Evolutionary conservation across 2,113 vertebrate genomes (phyloP).

Genomic region (Myrmophylax atrothorax): DNA sequence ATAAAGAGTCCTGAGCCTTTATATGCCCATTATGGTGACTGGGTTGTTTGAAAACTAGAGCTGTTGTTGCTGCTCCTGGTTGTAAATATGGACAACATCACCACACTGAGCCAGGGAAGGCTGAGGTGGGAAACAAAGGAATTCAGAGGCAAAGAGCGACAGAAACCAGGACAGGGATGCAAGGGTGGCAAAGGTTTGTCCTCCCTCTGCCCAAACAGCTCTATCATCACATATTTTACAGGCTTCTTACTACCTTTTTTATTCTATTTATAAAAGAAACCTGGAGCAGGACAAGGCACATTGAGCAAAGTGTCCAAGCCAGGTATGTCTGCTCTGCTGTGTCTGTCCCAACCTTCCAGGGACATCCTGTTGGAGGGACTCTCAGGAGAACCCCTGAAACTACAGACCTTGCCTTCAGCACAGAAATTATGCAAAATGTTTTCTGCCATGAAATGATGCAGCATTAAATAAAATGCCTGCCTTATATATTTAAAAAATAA

Average conservation of each 20-base stretch:
- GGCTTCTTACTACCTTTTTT: not conserved
- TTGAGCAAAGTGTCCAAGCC: not conserved
- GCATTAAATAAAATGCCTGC: not conserved
- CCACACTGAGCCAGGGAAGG: not conserved
- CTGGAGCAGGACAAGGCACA: not conserved
- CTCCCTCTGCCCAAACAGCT: not conserved
- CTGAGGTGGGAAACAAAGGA: not conserved
- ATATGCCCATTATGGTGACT: not conserved
- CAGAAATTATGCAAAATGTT: not conserved
- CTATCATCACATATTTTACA: not conserved
- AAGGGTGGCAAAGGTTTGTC: not conserved
- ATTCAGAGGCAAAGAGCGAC: not conserved
- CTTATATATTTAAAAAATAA: not conserved
- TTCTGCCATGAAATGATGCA: not conserved
- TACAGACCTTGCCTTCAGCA: not conserved
- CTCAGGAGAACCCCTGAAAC: not conserved
- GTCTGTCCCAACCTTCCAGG: not conserved
- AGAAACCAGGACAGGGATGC: not conserved
- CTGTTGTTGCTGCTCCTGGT: not conserved
- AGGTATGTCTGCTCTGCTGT: accelerated
- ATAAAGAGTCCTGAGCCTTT: not conserved
- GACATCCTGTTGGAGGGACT: not conserved
- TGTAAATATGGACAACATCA: not conserved
- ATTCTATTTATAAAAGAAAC: not conserved
- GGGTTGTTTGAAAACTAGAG: not conserved